Evolutionary conservation across 2,113 vertebrate species (phyloP), one percentile per base, ranked within the genome.

Genomic region (Murina feae): DNA sequence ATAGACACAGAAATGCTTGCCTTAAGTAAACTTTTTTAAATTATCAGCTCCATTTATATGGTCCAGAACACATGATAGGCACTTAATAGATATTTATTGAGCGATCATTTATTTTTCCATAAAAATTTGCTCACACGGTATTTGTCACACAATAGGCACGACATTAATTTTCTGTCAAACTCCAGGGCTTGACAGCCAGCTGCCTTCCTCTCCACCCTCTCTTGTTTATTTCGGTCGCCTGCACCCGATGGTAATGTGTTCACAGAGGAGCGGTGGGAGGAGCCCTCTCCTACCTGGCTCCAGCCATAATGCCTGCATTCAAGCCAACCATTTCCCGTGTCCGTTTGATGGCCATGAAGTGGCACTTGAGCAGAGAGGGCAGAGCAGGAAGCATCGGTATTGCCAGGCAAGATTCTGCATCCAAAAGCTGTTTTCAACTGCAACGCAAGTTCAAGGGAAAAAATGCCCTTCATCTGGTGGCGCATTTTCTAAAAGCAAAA

Each of bases 21-120:
- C 42, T 6, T 83, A 71, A 51, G 32, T 85, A 95, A 95, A 92
- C 47, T 60, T 63, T 35, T 86, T 92, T 44, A 78, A 94, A n/a
- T 49, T 37, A 6, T 76, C 65, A 63, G 55, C 49, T 75, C 55
- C 21, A 23, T 35, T 37, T 83, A n/a, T 3, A 39, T 47, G 74
- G 69, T 68, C 75, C 60, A 74, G 74, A 90, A 91, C 16, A 23
- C 21, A 28, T 60, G n/a, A 86, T 35, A 42, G 58, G 47, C 47
- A 71, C 51, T 86, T 91, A 93, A 42, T 91, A 95, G 86, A 47
- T 95, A 90, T 86, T 60, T 89, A 97, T 72, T 13, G 95, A 93
- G 71, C 0, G 5, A 71, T 35, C 65, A 58, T 68, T 95, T 91
- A 89, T 86, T 96, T 94, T 92, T 60, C 63, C 75, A 69, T 80